Evolutionary conservation across 2,888 invertebrate species (phyloP), one percentile per base, ranked within the genome.

Genomic region (Rhamnusium bicolor): DNA sequence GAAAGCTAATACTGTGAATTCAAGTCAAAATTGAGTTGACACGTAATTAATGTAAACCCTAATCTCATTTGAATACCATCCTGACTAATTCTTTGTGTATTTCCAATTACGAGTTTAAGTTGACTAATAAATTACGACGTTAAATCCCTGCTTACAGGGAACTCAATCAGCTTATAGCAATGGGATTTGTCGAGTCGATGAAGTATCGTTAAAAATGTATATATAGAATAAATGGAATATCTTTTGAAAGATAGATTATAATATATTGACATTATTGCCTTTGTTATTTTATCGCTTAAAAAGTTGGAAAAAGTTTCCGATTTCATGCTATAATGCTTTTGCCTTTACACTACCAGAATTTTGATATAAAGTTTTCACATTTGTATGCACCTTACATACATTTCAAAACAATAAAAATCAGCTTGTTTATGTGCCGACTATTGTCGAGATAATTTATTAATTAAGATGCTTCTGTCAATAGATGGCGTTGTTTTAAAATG

Each of bases 71-170:
- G 40, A 40, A n/a, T 40, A 1, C 40, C 12, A 40, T 40, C 40
- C 40, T 40, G 40, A 40, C n/a, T 40, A 40, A 40, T 56, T 56
- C 27, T 27, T 16, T 27, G 54, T 56, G 54, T 56, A 27, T 14
- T 12, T n/a, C 27, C 54, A 56, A 56, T 56, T 56, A 56, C 14
- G 24, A 56, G 14, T 32, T 32, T 32, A 32, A 32, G 32, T 40
- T 40, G 40, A 40, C 24, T 24, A 56, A 56, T 56, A n/a, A 56
- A 14, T 27, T 56, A 14, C 24, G 54, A 56, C 54, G 24, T 56
- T 40, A 24, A 56, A 56, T 56, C 54, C 54, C 54, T 27, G 27
- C 54, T 56, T 56, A 56, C 54, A 56, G n/a, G n/a, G n/a, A 40
- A n/a, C n/a, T 40, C 40, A 40, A 40, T 40, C 40, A 40, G 40